A percentile compares a stretch with the other conserved stretches of the same genome.
phyloP scores from a whole-genome alignment of 2,888 invertebrate genomes.

The Ormyrus thymus region DNA sequence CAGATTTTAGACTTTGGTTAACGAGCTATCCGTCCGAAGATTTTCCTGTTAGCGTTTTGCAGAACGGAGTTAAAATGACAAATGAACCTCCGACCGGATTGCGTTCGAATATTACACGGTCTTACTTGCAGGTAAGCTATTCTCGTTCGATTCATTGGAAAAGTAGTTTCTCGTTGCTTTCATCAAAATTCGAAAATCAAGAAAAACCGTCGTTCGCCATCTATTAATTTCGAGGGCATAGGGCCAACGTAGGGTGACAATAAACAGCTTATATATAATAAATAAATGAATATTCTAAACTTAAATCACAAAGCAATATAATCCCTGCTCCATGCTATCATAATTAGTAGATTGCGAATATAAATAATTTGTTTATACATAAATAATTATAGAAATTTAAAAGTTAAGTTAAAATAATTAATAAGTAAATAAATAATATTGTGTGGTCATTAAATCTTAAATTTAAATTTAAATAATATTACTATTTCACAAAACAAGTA shows the following conservation, averaged over 20 bases:
- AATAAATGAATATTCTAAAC: too few species aligned
- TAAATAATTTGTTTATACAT: background rate
- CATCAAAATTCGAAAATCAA: too few species aligned
- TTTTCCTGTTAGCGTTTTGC: conserved; percentile 93
- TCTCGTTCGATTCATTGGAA: background rate
- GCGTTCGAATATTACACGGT: conserved; percentile 88
- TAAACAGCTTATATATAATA: too few species aligned
- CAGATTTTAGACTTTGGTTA: conserved; percentile 94
- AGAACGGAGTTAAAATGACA: conserved; percentile 97
- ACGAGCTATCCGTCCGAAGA: conserved; percentile 94
- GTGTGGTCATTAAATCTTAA: too few species aligned
- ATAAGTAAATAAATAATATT: too few species aligned
- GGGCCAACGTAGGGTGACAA: too few species aligned
- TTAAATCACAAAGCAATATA: too few species aligned
- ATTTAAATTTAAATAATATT: background rate
- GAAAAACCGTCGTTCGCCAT: too few species aligned
- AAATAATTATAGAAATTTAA: background rate
- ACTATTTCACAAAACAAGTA: background rate
- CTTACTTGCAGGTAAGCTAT: conserved; percentile 79
- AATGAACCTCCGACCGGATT: conserved; percentile 95
- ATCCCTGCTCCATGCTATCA: too few species aligned
- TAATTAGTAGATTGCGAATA: background rate
- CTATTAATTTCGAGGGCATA: too few species aligned
- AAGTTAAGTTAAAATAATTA: background rate
- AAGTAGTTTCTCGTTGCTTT: too few species aligned